Conservation (phyloP, 2,888 invertebrate genomes). For the Galerucella pusilla region DNA sequence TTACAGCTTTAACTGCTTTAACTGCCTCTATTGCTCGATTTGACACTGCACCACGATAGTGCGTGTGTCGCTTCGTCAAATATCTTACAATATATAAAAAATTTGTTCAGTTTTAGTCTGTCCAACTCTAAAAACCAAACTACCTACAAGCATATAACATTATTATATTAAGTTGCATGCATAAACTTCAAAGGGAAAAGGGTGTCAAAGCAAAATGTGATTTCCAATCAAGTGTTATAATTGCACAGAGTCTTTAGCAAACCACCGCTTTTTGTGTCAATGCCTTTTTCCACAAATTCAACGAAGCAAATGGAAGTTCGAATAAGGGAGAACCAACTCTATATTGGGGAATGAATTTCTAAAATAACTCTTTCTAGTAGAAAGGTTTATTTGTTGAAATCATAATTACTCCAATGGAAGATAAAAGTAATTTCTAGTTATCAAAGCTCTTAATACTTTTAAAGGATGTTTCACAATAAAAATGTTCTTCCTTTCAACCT, state of each 20-base stretch:
- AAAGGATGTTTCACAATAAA: too few relatives aligned
- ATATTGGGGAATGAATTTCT: background rate
- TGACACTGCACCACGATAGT: too few relatives aligned
- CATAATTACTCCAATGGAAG: too few relatives aligned
- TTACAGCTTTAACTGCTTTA: too few relatives aligned
- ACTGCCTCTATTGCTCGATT: too few relatives aligned
- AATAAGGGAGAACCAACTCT: slow-evolving; percentile 5
- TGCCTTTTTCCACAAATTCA: slow-evolving; percentile 16
- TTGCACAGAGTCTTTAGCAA: slow-evolving; percentile 16
- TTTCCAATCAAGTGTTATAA: slow-evolving; percentile 16
- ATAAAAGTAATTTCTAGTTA: too few relatives aligned
- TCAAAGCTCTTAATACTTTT: too few relatives aligned
- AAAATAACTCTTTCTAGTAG: background rate
- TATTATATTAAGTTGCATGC: slow-evolving; percentile 14
- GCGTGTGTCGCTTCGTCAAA: too few relatives aligned
- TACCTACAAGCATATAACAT: background rate
- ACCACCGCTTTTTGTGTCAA: slow-evolving; percentile 12
- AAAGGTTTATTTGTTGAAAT: too few relatives aligned
- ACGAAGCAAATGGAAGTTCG: slow-evolving; percentile 2
- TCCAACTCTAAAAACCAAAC: background rate
- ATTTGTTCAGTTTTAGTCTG: too few relatives aligned
- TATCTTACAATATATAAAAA: too few relatives aligned
- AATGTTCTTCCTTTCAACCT: too few relatives aligned
- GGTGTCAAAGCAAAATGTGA: slow-evolving; percentile 15
- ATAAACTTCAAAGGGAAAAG: slow-evolving; percentile 13